Conservation (phyloP, 2,113 vertebrate genomes). For the Notarius quadriscutis region DNA sequence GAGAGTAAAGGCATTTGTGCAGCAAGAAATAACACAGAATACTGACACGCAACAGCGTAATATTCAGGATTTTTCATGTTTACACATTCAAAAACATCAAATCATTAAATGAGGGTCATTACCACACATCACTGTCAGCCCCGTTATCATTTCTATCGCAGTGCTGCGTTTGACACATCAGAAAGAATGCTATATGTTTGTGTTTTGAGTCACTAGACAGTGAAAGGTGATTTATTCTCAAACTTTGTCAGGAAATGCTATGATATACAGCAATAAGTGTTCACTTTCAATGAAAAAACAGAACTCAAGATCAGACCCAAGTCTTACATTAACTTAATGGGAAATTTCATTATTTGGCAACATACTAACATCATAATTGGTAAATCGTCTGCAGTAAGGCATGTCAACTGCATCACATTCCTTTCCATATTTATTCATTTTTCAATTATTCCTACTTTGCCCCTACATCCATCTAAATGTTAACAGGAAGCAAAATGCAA, state of each 20-base stretch:
- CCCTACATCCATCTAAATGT: neutral
- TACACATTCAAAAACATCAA: neutral
- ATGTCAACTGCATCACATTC: neutral
- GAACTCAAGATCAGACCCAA: neutral
- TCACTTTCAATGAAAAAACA: neutral
- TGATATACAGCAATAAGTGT: neutral
- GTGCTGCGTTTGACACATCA: neutral
- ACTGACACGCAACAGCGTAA: neutral
- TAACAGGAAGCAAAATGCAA: neutral
- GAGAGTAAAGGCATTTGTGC: conserved; percentile 29
- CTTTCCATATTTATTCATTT: neutral
- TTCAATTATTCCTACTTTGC: neutral
- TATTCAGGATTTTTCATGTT: neutral
- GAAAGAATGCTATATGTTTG: neutral
- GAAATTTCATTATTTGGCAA: neutral
- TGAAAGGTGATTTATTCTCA: neutral
- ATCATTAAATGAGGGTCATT: conserved; percentile 11
- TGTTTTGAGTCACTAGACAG: neutral
- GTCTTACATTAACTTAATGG: neutral
- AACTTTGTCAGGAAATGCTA: neutral
- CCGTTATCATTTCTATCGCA: neutral
- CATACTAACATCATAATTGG: neutral
- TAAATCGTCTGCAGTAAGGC: neutral
- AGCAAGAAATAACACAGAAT: conserved; percentile 15
- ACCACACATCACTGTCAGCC: neutral